Evolutionary conservation across 1,140 invertebrate species (phyloP).

Genomic region (Patella vulgata): DNA sequence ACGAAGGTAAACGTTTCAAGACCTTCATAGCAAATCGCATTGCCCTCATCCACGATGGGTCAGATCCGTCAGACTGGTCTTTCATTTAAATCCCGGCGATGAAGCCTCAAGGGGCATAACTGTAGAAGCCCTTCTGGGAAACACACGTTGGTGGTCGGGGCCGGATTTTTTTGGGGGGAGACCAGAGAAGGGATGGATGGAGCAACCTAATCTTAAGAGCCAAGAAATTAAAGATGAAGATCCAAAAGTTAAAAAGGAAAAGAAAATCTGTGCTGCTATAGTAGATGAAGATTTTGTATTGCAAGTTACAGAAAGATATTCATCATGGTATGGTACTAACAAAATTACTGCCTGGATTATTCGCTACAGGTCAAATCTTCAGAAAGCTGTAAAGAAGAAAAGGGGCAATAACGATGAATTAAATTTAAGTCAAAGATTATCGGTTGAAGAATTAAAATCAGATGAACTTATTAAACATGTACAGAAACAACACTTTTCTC

Average conservation of each 20-base stretch:
- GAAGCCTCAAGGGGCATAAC: slow-evolving; percentile 17
- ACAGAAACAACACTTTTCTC: slow-evolving; percentile 3
- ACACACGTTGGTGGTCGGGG: slow-evolving; percentile 15
- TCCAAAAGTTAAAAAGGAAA: slow-evolving; percentile 6
- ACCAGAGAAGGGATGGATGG: slow-evolving; percentile 3
- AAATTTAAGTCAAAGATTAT: neutral
- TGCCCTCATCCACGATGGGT: slow-evolving; percentile 19
- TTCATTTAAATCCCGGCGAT: slow-evolving; percentile 17
- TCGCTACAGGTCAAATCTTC: no score
- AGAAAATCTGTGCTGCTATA: neutral
- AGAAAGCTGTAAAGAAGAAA: neutral
- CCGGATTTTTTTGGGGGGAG: slow-evolving; percentile 33
- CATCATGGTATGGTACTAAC: slow-evolving; percentile 14
- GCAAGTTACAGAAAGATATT: slow-evolving; percentile 10
- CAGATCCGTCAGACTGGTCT: slow-evolving; percentile 15
- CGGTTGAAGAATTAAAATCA: neutral
- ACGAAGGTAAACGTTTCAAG: slow-evolving; percentile 22
- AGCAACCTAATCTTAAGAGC: neutral
- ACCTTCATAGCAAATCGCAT: slow-evolving; percentile 36
- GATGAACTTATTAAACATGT: slow-evolving; percentile 14
- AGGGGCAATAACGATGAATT: neutral
- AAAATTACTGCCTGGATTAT: slow-evolving; percentile 10
- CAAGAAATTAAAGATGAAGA: neutral
- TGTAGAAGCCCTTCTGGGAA: slow-evolving; percentile 8
- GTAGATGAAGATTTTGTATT: neutral